Evolutionary conservation across 1,140 invertebrate genomes (phyloP).

Genomic region (Drosophila pandora): DNA sequence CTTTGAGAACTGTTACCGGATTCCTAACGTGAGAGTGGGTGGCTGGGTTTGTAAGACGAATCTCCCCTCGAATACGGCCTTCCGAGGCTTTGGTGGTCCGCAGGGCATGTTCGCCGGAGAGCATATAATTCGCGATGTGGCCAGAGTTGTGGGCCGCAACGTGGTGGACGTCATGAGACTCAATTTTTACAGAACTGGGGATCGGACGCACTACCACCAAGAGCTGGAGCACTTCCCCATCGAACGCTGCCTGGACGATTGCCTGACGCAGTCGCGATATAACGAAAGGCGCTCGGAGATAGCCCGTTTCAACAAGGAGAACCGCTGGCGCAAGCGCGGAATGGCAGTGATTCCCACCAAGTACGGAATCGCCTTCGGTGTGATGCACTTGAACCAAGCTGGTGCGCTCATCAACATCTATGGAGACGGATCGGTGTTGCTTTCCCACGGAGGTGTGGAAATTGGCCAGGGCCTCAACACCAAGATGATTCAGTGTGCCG

Average conservation of each 20-base stretch:
- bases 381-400: constrained; percentile 93
- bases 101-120: constrained; percentile 95
- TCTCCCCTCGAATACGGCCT: constrained; percentile 95
- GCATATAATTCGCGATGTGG: constrained; percentile 90
- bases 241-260: constrained; percentile 92
- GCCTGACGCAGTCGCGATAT: constrained; percentile 89
- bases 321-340: constrained; percentile 95
- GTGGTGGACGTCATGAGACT: constrained; percentile 86
- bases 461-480: constrained; percentile 98
- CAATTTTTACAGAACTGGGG: constrained; percentile 93
- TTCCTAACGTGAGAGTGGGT: constrained; percentile 88
- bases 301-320: constrained; percentile 90
- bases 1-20: constrained; percentile 91
- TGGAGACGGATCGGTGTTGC: constrained; percentile 94
- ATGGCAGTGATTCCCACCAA: constrained; percentile 94
- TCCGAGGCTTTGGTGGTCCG: constrained; percentile 94
- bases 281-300: constrained; percentile 86
- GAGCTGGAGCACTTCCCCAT: constrained; percentile 90
- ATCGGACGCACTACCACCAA: constrained; percentile 92
- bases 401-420: constrained; percentile 96
- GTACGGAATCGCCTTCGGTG: constrained; percentile 94
- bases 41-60: constrained; percentile 93
- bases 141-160: constrained; percentile 88
- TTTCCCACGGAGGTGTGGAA: constrained; percentile 96
- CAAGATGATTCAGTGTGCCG: constrained; percentile 96